Evolutionary conservation across 2,797 vertebrate genomes (phyloP).

Genomic region (Spinus pinus): DNA sequence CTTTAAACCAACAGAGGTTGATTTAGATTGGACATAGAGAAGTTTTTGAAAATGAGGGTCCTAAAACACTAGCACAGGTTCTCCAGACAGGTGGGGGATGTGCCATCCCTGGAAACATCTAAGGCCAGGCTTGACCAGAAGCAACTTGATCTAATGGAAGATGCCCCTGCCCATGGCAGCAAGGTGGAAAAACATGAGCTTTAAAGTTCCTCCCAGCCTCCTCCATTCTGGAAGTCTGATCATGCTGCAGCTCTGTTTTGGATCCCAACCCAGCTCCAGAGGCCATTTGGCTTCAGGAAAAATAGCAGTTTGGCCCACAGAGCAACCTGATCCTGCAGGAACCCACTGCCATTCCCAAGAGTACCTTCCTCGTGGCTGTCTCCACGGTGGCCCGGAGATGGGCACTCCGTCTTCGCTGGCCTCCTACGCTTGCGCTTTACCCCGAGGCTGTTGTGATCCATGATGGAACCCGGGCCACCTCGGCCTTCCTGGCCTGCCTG

Average conservation of each 20-base stretch:
- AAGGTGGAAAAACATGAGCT: neutral
- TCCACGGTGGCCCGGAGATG: slow-evolving; percentile 30
- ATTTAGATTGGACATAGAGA: neutral
- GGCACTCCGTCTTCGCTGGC: slow-evolving; percentile 62
- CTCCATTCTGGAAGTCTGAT: neutral
- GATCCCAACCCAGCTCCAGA: neutral
- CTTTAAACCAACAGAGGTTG: neutral
- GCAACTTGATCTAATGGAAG: neutral
- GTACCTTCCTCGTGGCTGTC: slow-evolving; percentile 75
- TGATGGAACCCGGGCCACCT: slow-evolving; percentile 36
- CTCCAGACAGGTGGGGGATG: neutral
- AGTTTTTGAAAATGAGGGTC: neutral
- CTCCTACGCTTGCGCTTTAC: slow-evolving; percentile 77
- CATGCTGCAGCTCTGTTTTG: neutral
- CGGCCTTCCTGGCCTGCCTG: slow-evolving; percentile 60
- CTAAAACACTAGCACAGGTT: neutral
- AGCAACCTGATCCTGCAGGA: neutral
- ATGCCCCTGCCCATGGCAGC: neutral
- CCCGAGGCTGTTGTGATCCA: slow-evolving; percentile 72
- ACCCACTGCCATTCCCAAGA: rapidly evolving
- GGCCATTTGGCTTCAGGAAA: neutral
- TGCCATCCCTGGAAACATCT: neutral
- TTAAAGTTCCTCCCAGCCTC: neutral
- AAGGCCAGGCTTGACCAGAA: neutral
- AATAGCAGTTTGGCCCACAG: neutral